phyloP scores from a whole-genome alignment of 2,888 invertebrate species.

The Dermolepida albohirtum region DNA sequence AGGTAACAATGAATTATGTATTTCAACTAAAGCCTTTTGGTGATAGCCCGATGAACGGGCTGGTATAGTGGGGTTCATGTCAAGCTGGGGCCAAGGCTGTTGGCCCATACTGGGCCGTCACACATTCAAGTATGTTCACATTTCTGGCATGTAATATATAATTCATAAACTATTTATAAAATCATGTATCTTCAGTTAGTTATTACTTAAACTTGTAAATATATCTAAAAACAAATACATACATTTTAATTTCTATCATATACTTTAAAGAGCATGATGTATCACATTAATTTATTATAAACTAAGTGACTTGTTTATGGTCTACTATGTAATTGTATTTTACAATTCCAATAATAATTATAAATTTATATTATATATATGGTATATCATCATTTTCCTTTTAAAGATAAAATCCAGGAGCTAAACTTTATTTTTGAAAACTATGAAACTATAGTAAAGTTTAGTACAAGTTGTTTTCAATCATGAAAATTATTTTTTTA shows the following conservation, averaged over 20 bases:
- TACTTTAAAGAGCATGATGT: background rate
- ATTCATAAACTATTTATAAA: background rate
- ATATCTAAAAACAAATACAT: slow-evolving; percentile 5
- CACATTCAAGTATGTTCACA: slow-evolving; percentile 38
- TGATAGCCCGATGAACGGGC: slow-evolving; percentile 78
- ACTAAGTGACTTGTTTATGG: no score
- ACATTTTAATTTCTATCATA: background rate
- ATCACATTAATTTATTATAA: background rate
- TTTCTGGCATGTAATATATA: slow-evolving; percentile 13
- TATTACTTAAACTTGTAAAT: background rate
- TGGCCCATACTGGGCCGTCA: slow-evolving; percentile 68
- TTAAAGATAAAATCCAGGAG: no score
- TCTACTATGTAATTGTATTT: no score
- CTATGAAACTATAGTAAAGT: no score
- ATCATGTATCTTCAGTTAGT: background rate
- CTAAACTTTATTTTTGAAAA: no score
- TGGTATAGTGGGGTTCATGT: slow-evolving; percentile 74
- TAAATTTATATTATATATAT: no score
- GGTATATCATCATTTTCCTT: no score
- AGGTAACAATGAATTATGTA: slow-evolving; percentile 84
- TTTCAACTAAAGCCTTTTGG: slow-evolving; percentile 89
- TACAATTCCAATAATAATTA: no score
- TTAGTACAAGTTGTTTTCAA: no score
- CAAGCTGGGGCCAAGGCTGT: slow-evolving; percentile 66
- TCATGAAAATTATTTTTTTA: no score